Evolutionary conservation across 2,888 invertebrate genomes (phyloP).

Genomic region (Anorthoa munda): DNA sequence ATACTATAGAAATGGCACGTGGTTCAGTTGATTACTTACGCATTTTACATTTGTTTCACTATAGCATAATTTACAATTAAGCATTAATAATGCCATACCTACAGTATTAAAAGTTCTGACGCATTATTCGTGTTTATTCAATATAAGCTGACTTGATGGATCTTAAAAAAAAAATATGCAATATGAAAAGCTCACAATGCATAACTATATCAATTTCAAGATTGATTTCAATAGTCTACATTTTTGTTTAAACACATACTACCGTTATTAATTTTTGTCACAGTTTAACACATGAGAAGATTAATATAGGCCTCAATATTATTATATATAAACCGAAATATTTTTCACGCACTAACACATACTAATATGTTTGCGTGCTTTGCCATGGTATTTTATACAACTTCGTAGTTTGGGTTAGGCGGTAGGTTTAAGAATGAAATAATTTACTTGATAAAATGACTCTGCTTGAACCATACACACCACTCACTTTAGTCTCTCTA

Average conservation of each 20-base stretch:
- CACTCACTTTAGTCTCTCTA: too few species aligned
- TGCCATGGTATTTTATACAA: constrained; percentile 15
- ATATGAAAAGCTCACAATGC: neutral
- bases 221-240: neutral
- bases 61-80: neutral
- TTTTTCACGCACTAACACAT: constrained; percentile 10
- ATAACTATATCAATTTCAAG: neutral
- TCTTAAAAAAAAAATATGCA: neutral
- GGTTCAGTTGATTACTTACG: constrained; percentile 17
- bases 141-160: neutral
- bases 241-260: too few species aligned
- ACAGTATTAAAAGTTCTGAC: constrained; percentile 9
- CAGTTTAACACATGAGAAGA: neutral
- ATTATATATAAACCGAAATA: too few species aligned
- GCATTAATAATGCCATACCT: neutral
- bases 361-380: constrained; percentile 12
- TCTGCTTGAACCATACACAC: too few species aligned
- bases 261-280: neutral
- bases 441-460: too few species aligned
- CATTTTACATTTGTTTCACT: constrained; percentile 5
- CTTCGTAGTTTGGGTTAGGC: neutral
- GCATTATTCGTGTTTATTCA: neutral
- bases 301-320: constrained; percentile 26
- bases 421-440: constrained; percentile 8
- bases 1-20: constrained; percentile 23